Evolutionary conservation across 2,113 vertebrate genomes (phyloP).

Genomic region (Pterophyllum scalare): DNA sequence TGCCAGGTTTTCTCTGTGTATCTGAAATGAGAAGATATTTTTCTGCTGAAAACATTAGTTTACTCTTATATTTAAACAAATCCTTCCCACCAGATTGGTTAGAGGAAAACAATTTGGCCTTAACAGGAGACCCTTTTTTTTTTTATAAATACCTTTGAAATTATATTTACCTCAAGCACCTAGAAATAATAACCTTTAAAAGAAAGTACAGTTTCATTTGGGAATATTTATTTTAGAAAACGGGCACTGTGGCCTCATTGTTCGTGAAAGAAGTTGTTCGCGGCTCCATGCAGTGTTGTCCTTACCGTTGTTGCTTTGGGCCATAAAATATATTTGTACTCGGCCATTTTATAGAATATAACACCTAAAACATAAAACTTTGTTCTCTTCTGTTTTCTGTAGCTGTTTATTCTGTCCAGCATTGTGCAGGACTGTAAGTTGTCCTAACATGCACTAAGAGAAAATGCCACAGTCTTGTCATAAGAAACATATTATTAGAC

Average conservation of each 20-base stretch:
- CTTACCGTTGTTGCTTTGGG: neutral
- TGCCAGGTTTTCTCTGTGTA: slow-evolving; percentile 9
- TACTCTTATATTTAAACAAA: neutral
- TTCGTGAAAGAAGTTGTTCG: neutral
- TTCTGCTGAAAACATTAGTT: neutral
- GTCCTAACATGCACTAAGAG: neutral
- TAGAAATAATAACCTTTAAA: slow-evolving; percentile 8
- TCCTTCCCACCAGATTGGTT: neutral
- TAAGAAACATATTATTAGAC: too few species aligned
- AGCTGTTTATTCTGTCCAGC: neutral
- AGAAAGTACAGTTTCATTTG: neutral
- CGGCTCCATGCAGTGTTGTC: neutral
- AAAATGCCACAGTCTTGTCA: neutral
- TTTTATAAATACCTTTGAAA: neutral
- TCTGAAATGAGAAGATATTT: slow-evolving; percentile 24
- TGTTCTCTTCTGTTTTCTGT: neutral
- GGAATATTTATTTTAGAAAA: neutral
- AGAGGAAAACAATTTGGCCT: neutral
- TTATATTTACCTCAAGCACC: neutral
- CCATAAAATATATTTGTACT: neutral
- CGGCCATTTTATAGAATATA: neutral
- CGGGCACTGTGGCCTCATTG: neutral
- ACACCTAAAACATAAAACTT: neutral
- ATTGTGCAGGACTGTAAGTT: neutral
- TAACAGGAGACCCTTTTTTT: neutral